A percentile compares a stretch with the other conserved stretches of the same genome.
Evolutionary conservation across 2,888 invertebrate species (phyloP).

Genomic region (Cacoxenus indagator): DNA sequence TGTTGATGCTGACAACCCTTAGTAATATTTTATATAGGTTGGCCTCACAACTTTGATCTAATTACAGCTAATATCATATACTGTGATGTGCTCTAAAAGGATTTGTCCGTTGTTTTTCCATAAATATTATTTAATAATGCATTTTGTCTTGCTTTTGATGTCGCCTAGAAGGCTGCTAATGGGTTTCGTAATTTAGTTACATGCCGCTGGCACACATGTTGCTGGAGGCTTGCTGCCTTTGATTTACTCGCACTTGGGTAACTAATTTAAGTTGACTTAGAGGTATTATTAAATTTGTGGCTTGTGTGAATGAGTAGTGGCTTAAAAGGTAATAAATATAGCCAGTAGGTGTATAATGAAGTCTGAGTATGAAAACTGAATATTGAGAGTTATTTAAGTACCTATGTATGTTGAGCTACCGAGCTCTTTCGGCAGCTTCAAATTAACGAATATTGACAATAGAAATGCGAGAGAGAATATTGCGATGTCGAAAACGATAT

Average conservation of each 20-base stretch:
- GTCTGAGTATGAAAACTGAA: no score
- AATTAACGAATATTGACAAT: no score
- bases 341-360: background rate
- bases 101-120: background rate
- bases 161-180: conserved; percentile 5
- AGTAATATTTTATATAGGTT: background rate
- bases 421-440: no score
- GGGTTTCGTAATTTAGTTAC: conserved; percentile 14
- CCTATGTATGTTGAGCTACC: no score
- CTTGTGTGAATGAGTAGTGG: background rate
- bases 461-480: no score
- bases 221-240: background rate
- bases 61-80: background rate
- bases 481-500: no score
- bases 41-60: background rate
- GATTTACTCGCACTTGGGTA: background rate
- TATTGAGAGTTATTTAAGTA: no score
- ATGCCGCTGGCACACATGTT: background rate
- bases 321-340: background rate
- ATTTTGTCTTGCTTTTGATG: conserved; percentile 5
- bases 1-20: background rate
- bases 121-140: conserved; percentile 5
- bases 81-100: conserved; percentile 1
- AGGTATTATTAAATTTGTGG: background rate
- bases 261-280: background rate